Evolutionary conservation across 1,140 invertebrate species (phyloP), one percentile per base, ranked within the genome.

Genomic region (Dreissena polymorpha): DNA sequence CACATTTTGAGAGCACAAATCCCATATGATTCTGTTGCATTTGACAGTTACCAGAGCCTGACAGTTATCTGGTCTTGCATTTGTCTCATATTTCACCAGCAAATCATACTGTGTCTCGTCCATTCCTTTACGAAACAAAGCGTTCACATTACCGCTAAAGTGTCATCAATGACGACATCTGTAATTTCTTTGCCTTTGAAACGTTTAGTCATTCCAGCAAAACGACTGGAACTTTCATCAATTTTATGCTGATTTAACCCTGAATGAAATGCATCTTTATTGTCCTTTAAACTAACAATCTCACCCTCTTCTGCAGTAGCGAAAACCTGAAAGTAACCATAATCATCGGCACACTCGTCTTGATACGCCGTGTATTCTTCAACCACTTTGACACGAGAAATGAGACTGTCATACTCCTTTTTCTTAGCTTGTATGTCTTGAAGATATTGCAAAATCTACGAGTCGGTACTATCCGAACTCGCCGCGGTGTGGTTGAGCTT

Each of bases 41-140:
- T 73, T 73, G 10, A 73, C 71, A 13, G 27, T 53, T 1, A 73
- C 55, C n/a, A 73, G 49, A 13, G 71, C 69, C 29, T 73, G 27
- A 75, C 72, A 60, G n/a, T n/a, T n/a, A n/a, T n/a, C n/a, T n/a
- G n/a, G 57, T 18, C 53, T 5, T 27, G 72, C 49, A 63, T 29
- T 75, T 12, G 60, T 63, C 13, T 75, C 39, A 29, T 75, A 51
- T n/a, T 75, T 63, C 7, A 18, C 64, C 72, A 75, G 60, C n/a
- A 27, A 27, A 3, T 25, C n/a, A 29, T 60, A 63, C 12, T 29
- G 25, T 63, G 60, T 60, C 29, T 75, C 72, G 18, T 29, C 25
- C 57, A 75, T 63, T 12, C 72, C 72, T 18, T 60, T 60, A 16
- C 53, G 23, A 29, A 75, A 75, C 16, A 75, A 18, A 64, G 57